Base-by-base conservation (phyloP, 2,888 invertebrate species). In the Globia sparganii region DNA sequence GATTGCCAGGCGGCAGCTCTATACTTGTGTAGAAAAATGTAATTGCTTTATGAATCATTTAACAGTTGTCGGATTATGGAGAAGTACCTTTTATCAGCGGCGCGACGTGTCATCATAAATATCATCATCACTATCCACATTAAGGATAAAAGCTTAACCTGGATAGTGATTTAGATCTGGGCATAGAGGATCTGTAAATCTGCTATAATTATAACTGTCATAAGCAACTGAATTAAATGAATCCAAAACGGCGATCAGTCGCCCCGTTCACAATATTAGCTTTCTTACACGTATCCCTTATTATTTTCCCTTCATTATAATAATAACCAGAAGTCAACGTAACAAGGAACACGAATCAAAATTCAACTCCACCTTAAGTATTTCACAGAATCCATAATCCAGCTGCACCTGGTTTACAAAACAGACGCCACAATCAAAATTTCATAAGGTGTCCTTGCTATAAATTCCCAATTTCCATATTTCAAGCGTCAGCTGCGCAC, bases 391-490 rank as follows among this genome's bases (percentile, higher is more conserved):
- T 68, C 40, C 56, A 59, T 40, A 62, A 49, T 49, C 66, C 62
- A 49, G 28, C 58, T 68, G 34, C 68, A 84, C 80, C 69, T 81
- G 43, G 59, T 53, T 53, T 37, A 53, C 81, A 43, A 83, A 75
- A 78, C 77, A 82, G 76, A 80, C 72, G 65, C 70, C 69, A 76
- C 62, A 75, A 77, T 80, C 81, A 56, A 83, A 81, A 72, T 78
- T 83, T 81, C 66, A 78, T 74, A 77, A 78, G 64, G 75, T 76
- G 77, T 71, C 64, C 69, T 73, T 81, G 80, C 85, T 85, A 89
- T 90, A 91, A 89, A 90, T 88, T 87, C 87, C 79, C 84, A 90
- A 91, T 91, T 87, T 89, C 87, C 90, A 90, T 91, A 90, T 85
- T 90, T 85, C 75, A 82, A 75, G 71, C 83, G 89, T 88, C 91